These are phyloP conservation scores for Eustalomyia histrio DNA, from an alignment of 2,888 invertebrate genomes.

Conservation along the genomic window DNA sequence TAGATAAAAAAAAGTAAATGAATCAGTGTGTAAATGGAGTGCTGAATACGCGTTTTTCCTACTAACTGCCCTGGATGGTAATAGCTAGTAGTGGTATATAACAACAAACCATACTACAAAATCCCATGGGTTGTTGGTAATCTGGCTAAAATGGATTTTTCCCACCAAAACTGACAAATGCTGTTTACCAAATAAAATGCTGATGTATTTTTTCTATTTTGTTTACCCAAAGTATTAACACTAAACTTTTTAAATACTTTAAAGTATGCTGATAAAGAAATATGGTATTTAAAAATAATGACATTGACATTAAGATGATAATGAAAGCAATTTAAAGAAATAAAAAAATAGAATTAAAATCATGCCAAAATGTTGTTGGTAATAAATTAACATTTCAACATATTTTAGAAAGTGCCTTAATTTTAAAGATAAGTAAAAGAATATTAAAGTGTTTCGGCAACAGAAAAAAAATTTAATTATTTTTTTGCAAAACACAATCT, in stretches of 20 bases:
- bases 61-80: neutral
- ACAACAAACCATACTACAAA: conserved; percentile 22
- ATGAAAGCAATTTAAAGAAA: neutral
- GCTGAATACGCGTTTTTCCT: conserved; percentile 37
- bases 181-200: conserved; percentile 47
- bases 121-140: conserved; percentile 48
- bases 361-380: too few relatives aligned
- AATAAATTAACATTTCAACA: too few relatives aligned
- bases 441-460: too few relatives aligned
- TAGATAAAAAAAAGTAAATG: neutral
- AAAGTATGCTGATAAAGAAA: conserved; percentile 1
- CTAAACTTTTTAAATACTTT: neutral
- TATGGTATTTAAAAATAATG: conserved; percentile 19
- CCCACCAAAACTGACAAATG: conserved; percentile 56
- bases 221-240: conserved; percentile 22
- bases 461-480: too few relatives aligned
- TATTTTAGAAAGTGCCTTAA: too few relatives aligned
- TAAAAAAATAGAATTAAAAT: neutral
- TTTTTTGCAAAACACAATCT: too few relatives aligned
- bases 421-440: too few relatives aligned
- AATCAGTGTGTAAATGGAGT: conserved; percentile 19
- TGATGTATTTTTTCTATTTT: conserved; percentile 17
- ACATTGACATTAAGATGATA: neutral
- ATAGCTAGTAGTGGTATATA: neutral
- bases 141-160: conserved; percentile 52